These are phyloP conservation scores for Bufotes viridis DNA, from an alignment of 2,797 vertebrate genomes.

Conservation along the genomic window DNA sequence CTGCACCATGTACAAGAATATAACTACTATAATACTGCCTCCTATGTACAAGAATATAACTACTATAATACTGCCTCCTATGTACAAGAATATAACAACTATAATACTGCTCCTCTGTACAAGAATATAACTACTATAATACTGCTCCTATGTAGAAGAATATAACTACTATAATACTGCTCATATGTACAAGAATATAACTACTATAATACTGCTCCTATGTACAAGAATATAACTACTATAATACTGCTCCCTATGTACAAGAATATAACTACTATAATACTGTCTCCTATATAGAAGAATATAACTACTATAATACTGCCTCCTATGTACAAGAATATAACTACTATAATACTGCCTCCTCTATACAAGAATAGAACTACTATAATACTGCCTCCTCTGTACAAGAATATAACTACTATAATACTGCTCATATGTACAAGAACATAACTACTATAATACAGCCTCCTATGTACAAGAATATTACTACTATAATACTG, in stretches of 20 bases:
- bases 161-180: not conserved
- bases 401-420: slow-evolving; percentile 7
- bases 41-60: too few species aligned
- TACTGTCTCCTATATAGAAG: not conserved
- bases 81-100: not conserved
- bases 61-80: too few species aligned
- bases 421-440: not conserved
- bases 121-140: slow-evolving; percentile 12
- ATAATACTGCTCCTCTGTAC: not conserved
- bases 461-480: not conserved
- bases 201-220: not conserved
- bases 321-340: not conserved
- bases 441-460: not conserved
- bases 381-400: not conserved
- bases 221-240: slow-evolving; percentile 5
- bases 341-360: not conserved
- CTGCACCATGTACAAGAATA: too few species aligned
- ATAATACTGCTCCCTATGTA: not conserved
- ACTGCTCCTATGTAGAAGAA: not conserved
- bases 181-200: not conserved
- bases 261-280: not conserved
- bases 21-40: too few species aligned
- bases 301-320: not conserved
- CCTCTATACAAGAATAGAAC: slow-evolving; percentile 1
- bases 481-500: slow-evolving; percentile 6